Conservation (phyloP, 2,888 invertebrate species). For the Brachypalpus laphriformis region DNA sequence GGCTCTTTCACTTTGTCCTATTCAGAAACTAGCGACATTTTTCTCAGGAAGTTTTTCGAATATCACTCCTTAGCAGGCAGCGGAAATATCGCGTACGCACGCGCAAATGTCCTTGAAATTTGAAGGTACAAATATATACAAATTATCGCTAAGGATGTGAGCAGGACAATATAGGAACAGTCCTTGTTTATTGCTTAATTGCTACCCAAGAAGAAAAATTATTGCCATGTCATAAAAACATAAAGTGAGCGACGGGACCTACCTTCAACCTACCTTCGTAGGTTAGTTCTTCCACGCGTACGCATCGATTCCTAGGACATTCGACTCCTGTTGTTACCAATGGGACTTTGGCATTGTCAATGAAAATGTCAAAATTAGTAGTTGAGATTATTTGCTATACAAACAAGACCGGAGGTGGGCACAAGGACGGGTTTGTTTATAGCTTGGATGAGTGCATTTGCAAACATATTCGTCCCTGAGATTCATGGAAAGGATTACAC, state of each 20-base stretch:
- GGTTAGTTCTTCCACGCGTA: constrained; percentile 75
- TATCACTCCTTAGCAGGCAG: constrained; percentile 50
- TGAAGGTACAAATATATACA: constrained; percentile 74
- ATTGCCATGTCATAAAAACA: constrained; percentile 81
- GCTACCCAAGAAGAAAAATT: constrained; percentile 80
- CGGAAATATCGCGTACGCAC: constrained; percentile 74
- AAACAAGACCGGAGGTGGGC: constrained; percentile 74
- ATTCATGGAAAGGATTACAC: constrained; percentile 10
- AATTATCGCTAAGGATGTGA: constrained; percentile 71
- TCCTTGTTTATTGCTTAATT: constrained; percentile 78
- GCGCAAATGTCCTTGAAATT: constrained; percentile 78
- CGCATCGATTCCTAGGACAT: constrained; percentile 74
- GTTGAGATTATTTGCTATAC: constrained; percentile 76
- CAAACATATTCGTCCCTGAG: constrained; percentile 40
- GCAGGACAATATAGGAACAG: constrained; percentile 53
- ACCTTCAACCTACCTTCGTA: constrained; percentile 62
- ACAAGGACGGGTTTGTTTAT: constrained; percentile 48
- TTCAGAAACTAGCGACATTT: constrained; percentile 68
- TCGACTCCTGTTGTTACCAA: constrained; percentile 76
- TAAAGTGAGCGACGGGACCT: constrained; percentile 80
- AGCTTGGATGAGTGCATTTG: constrained; percentile 41
- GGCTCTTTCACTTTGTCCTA: constrained; percentile 55
- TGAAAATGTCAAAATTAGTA: constrained; percentile 78
- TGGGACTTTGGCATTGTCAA: constrained; percentile 76
- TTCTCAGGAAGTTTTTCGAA: constrained; percentile 36